Conservation (phyloP, 2,797 vertebrate genomes). For the Argya squamiceps region DNA sequence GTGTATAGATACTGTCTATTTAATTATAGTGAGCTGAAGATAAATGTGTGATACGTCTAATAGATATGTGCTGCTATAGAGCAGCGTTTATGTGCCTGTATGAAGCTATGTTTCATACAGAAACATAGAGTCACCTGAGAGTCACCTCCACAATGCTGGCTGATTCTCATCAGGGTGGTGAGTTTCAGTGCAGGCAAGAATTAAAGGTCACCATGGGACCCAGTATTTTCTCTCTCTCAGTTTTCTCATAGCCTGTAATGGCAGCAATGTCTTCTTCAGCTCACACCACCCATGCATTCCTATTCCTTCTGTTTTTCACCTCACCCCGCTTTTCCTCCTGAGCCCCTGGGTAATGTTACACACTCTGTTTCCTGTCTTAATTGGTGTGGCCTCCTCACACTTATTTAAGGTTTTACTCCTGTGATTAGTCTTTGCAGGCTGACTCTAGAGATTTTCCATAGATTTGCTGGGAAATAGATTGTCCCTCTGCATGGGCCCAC, state of each 20-base stretch:
- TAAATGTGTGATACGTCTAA: neutral
- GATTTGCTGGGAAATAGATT: conserved; percentile 26
- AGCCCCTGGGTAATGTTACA: neutral
- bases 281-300: neutral
- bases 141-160: accelerated
- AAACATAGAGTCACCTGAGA: no score
- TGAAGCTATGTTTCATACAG: accelerated
- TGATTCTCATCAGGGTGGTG: accelerated
- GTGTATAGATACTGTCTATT: neutral
- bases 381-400: conserved; percentile 42
- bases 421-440: conserved; percentile 5
- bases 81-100: accelerated
- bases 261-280: neutral
- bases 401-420: conserved; percentile 19
- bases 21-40: neutral
- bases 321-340: neutral
- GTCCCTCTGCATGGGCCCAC: neutral
- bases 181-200: neutral
- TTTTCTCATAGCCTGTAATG: neutral
- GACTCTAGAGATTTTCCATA: neutral
- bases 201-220: neutral
- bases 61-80: neutral
- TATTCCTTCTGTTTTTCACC: conserved; percentile 18
- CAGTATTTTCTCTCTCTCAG: neutral
- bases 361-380: conserved; percentile 33